Conservation (phyloP, 2,113 vertebrate species). For the Silurus meridionalis region DNA sequence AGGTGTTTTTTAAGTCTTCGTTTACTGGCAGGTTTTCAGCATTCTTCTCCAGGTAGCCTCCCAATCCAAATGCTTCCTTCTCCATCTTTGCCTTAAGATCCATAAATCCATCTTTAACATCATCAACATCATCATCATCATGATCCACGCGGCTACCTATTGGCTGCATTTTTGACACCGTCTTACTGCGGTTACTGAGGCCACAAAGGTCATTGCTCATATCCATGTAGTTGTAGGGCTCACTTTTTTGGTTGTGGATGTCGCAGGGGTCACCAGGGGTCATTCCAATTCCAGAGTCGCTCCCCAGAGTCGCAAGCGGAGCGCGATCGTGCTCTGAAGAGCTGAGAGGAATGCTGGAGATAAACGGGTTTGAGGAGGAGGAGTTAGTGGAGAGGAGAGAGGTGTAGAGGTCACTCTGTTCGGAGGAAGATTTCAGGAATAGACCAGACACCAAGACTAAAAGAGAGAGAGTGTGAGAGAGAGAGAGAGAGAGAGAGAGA, state of each 20-base stretch:
- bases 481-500: not conserved
- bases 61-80: slow-evolving; percentile 60
- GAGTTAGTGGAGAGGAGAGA: slow-evolving; percentile 80
- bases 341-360: slow-evolving; percentile 25
- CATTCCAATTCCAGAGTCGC: slow-evolving; percentile 86
- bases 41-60: slow-evolving; percentile 66
- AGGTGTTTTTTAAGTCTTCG: slow-evolving; percentile 69
- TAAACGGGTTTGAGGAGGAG: slow-evolving; percentile 49
- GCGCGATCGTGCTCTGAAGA: slow-evolving; percentile 40
- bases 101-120: slow-evolving; percentile 26
- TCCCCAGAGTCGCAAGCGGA: slow-evolving; percentile 63
- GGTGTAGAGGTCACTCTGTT: slow-evolving; percentile 84
- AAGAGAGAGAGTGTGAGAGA: slow-evolving; percentile 45
- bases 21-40: slow-evolving; percentile 54
- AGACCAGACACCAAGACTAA: slow-evolving; percentile 67
- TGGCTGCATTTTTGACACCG: slow-evolving; percentile 34
- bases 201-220: slow-evolving; percentile 76
- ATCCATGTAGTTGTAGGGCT: slow-evolving; percentile 94
- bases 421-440: slow-evolving; percentile 72
- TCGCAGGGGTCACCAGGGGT: slow-evolving; percentile 81
- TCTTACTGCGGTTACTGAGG: not conserved
- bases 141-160: not conserved
- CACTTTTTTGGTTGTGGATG: slow-evolving; percentile 82
- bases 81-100: slow-evolving; percentile 19
- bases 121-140: slow-evolving; percentile 16